Evolutionary conservation across 2,113 vertebrate genomes (phyloP), one percentile per base, ranked within the genome.

Genomic region (Microtus pennsylvanicus): DNA sequence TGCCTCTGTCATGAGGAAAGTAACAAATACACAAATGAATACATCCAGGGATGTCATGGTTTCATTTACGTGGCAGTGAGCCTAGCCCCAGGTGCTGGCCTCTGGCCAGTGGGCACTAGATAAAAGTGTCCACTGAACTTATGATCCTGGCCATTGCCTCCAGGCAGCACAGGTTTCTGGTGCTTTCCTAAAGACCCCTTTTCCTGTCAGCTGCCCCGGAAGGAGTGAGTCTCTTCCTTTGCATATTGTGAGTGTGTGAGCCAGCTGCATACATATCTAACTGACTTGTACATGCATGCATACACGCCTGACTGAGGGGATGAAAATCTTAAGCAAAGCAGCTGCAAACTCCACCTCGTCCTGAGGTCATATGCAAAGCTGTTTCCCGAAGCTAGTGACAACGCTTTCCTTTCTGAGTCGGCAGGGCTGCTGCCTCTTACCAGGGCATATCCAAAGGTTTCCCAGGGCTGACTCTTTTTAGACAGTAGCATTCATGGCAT

Each of bases 391-490:
- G 63, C 2, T 0, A 55, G 22, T 13, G 65, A 58, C 63, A 74
- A 38, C 11, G 4, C 50, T 90, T 93, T 61, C 58, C 63, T 95
- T 86, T 92, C 38, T 2, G 0, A 45, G 77, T 16, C 16, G 7
- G 5, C 4, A 0, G 6, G 61, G 47, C 77, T 16, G 11, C 67
- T 30, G 10, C 65, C 80, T 83, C 45, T 47, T 24, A 35, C 58
- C n/a, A 0, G 0, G 58, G n/a, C 86, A 83, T 0, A 0, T 45
- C 21, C 2, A 0, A 21, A 65, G 28, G 38, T 45, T 89, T 86
- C 26, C 93, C 38, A 26, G 83, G 69, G n/a, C 70, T 85, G 67
- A 67, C 1, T 76, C 85, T 92, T 80, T 93, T 63, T 33, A 95
- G 78, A 88, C 21, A 75, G 90, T 16, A 33, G 65, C 0, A 26